These are phyloP conservation scores for Euspilapteryx auroguttella DNA, from an alignment of 2,888 invertebrate genomes.

Conservation along the genomic window DNA sequence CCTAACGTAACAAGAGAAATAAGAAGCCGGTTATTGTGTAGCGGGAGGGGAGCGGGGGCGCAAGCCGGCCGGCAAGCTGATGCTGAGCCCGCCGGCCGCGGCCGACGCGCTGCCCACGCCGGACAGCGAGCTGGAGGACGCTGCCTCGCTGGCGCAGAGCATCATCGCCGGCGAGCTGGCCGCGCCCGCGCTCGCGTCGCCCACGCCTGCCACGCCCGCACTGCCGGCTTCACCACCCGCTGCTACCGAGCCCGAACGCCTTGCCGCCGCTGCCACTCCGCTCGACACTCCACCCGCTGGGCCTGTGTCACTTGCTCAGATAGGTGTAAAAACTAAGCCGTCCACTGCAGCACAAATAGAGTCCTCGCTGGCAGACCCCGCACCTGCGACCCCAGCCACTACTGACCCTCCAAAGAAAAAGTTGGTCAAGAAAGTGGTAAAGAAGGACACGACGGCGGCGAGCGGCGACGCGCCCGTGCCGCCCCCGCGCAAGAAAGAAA, in stretches of 20 bases:
- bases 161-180: conserved; percentile 51
- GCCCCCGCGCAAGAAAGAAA: conserved; percentile 58
- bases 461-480: conserved; percentile 46
- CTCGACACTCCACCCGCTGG: conserved; percentile 52
- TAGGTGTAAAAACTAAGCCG: conserved; percentile 41
- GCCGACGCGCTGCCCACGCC: conserved; percentile 47
- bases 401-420: conserved; percentile 36
- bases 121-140: conserved; percentile 54
- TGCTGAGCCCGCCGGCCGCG: conserved; percentile 33
- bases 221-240: conserved; percentile 13
- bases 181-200: conserved; percentile 26
- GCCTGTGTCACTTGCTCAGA: conserved; percentile 53
- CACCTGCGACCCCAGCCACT: conserved; percentile 10
- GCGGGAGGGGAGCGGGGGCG: conserved; percentile 43
- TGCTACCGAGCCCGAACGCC: conserved; percentile 15
- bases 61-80: conserved; percentile 43
- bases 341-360: conserved; percentile 40
- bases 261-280: conserved; percentile 31
- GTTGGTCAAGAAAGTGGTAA: conserved; percentile 49
- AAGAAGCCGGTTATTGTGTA: conserved; percentile 55
- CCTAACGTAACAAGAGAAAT: conserved; percentile 50
- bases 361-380: conserved; percentile 29
- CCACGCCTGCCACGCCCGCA: conserved; percentile 20
- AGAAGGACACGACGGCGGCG: conserved; percentile 37
- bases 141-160: conserved; percentile 41